phyloP scores from a whole-genome alignment of 2,797 vertebrate genomes.

The Halcyon chelicuti region DNA sequence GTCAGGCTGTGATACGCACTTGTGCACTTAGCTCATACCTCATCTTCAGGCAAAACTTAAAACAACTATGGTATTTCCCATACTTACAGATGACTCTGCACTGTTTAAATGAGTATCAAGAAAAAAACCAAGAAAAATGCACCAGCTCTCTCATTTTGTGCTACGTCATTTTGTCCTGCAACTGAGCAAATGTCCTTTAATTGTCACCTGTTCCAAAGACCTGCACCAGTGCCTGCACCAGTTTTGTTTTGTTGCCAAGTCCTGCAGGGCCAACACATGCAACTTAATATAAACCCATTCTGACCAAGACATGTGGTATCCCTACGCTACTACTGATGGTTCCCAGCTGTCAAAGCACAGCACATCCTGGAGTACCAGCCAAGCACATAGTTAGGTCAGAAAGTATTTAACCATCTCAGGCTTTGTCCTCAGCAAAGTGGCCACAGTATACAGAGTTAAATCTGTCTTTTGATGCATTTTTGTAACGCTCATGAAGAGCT shows the following conservation, averaged over 20 bases:
- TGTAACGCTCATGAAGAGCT: neutral
- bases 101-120: neutral
- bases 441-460: neutral
- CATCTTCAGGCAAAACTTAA: neutral
- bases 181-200: neutral
- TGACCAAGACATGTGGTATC: neutral
- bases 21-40: neutral
- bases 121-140: neutral
- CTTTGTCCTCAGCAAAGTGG: neutral
- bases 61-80: neutral
- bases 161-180: neutral
- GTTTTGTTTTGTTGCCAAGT: neutral
- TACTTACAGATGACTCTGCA: neutral
- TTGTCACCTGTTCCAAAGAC: neutral
- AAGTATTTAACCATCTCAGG: neutral
- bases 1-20: neutral
- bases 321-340: rapidly evolving
- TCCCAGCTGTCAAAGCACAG: neutral
- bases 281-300: neutral
- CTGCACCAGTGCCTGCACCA: neutral
- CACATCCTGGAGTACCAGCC: neutral
- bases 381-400: neutral
- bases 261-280: neutral
- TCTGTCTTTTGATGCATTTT: neutral
- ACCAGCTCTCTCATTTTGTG: neutral